These are phyloP conservation scores for Psophia crepitans DNA, from an alignment of 2,113 vertebrate genomes.

Conservation along the genomic window DNA sequence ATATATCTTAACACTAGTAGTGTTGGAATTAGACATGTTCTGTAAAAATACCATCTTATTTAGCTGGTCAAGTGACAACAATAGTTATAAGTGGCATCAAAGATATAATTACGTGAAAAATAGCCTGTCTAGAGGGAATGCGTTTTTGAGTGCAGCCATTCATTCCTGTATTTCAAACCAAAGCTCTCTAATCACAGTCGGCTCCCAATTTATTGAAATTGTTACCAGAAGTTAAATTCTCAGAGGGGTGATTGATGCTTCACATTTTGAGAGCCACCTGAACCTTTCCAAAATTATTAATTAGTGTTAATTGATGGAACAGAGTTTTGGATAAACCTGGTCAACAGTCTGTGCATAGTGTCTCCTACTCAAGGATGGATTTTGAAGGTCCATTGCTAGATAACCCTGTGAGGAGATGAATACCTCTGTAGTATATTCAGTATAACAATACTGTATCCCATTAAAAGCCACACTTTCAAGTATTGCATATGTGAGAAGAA, in stretches of 20 bases:
- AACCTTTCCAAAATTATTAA: background rate
- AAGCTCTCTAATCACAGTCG: background rate
- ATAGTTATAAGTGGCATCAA: background rate
- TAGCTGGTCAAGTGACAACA: background rate
- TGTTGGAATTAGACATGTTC: background rate
- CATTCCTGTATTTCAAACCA: background rate
- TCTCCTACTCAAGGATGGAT: background rate
- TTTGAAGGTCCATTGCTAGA: background rate
- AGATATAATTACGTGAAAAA: background rate
- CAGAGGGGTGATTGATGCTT: background rate
- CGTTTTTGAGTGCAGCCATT: background rate
- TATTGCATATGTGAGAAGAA: background rate
- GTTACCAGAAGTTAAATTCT: background rate
- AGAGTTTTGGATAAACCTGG: background rate
- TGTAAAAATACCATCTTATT: background rate
- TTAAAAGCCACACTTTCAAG: background rate
- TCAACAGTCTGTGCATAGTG: background rate
- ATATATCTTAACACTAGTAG: background rate
- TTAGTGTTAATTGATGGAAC: background rate
- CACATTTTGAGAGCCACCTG: background rate
- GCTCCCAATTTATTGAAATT: background rate
- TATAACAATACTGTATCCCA: background rate
- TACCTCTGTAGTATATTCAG: background rate
- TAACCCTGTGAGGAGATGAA: background rate
- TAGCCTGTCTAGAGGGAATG: background rate